Base-by-base conservation (phyloP, 2,888 invertebrate genomes). In the Dasysyrphus tricinctus region DNA sequence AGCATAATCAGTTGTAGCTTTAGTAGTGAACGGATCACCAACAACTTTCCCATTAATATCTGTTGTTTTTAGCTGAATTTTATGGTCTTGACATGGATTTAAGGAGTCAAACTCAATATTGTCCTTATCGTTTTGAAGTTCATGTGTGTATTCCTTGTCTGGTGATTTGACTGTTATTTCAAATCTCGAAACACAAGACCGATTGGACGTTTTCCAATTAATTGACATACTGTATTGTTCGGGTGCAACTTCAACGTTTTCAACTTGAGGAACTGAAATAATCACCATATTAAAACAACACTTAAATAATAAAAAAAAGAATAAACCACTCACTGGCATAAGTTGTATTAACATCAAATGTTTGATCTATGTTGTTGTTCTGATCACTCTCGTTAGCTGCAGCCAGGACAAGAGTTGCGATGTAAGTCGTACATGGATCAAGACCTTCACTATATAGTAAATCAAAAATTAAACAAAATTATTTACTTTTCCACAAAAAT, bases 371-470 rank as follows among this genome's bases (percentile, higher is more conserved):
- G 0, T 77, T 44, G 3, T 12, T 81, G 5, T 24, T 77, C 67
- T 87, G 51, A 16, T 76, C 56, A 39, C 88, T 73, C 7, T 32
- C 72, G 11, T 81, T 56, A 3, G 85, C 88, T 6, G 54, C 29
- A 9, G 9, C 3, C 11, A 92, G 78, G 4, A 61, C 88, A 11
- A 91, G 56, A 9, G 88, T 84, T 29, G 86, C 88, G n/a, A 88
- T 57, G 61, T 92, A 92, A 3, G 72, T 70, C 3, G 91, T 89
- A 69, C 92, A 92, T 4, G 92, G 91, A 29, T 90, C 88, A n/a
- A 92, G 88, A 6, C 88, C 85, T 78, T 90, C 89, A 83, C 92
- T 92, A 32, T 0, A 80, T 63, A 14, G 0, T 12, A n/a, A 74
- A 65, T 70, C 56, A 70, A 12, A 24, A 29, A 67, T 2, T 42